Evolutionary conservation across 2,113 vertebrate genomes (phyloP), one percentile per base, ranked within the genome.

Genomic region (Percopsis transmontana): DNA sequence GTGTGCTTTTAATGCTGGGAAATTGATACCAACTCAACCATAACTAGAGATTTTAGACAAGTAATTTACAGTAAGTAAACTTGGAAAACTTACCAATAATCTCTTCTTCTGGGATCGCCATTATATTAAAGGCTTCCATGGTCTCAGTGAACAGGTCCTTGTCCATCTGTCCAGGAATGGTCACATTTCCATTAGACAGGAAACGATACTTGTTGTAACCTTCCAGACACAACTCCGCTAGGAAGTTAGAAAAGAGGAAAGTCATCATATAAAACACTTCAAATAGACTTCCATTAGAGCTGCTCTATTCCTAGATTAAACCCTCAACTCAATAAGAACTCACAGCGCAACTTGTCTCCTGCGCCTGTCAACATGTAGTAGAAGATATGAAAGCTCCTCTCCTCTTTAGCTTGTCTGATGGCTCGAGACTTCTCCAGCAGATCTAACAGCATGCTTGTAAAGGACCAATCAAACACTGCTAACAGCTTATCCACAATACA

Each of bases 111-210:
- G 96, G 92, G 78, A 99, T 94, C 64, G 96, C 76, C 97, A 99
- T 99, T 81, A 99, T 99, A 82, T 85, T 94, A 90, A 99, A 94
- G 79, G 97, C 95, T 61, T 98, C 96, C 92, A 97, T 76, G 58
- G 97, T 99, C 88, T 99, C 97, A 55, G 89, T 87, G 79, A 97
- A 99, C 85, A 98, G 90, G 81, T 99, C 97, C 73, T 96, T 98
- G 89, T 99, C 97, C 81, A 98, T 96, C 78, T 98, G 97, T 3
- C 97, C 97, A 0, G 97, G 97, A 72, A 99, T 98, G 0, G 96
- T 99, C 50, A 99, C 91, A 0, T 98, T 96, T 2, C 97, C 97
- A 0, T 98, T 99, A 84, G 96, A 98, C 79, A 99, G 91, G 92
- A 99, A 99, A 55, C 96, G 94, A 56, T 99, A 99, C 48, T 97